Evolutionary conservation across 2,113 vertebrate genomes (phyloP).

Genomic region (Pleuronectes platessa): DNA sequence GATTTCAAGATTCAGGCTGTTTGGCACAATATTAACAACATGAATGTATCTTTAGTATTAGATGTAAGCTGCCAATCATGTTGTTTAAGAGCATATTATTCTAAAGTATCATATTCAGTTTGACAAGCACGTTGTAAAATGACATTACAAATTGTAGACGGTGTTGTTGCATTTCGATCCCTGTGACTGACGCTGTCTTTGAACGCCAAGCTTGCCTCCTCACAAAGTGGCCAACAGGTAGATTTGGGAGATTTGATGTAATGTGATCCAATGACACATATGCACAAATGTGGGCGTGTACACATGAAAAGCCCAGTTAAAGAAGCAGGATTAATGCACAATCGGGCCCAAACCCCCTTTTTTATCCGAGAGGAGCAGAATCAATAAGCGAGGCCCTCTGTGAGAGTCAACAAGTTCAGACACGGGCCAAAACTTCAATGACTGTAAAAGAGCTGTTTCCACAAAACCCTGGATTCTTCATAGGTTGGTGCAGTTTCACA

Average conservation of each 20-base stretch:
- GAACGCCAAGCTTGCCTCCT: neutral
- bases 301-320: slow-evolving; percentile 50
- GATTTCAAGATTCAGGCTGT: neutral
- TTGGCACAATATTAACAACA: neutral
- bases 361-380: slow-evolving; percentile 69
- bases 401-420: slow-evolving; percentile 76
- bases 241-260: slow-evolving; percentile 14
- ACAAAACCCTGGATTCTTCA: slow-evolving; percentile 49
- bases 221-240: neutral
- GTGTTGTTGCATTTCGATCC: neutral
- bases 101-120: neutral
- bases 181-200: neutral
- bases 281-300: neutral
- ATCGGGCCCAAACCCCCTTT: slow-evolving; percentile 61
- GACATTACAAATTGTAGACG: slow-evolving; percentile 2
- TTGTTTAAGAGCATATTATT: neutral
- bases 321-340: slow-evolving; percentile 76
- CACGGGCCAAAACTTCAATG: slow-evolving; percentile 60
- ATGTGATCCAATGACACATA: slow-evolving; percentile 24
- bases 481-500: slow-evolving; percentile 33
- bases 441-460: slow-evolving; percentile 44
- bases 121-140: neutral
- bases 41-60: neutral
- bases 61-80: neutral
- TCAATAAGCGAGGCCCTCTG: slow-evolving; percentile 69